Percentiles rank a stretch among this genome's conserved stretches.
Evolutionary conservation across 2,888 invertebrate genomes (phyloP).

Genomic region (Mayetiola destructor): DNA sequence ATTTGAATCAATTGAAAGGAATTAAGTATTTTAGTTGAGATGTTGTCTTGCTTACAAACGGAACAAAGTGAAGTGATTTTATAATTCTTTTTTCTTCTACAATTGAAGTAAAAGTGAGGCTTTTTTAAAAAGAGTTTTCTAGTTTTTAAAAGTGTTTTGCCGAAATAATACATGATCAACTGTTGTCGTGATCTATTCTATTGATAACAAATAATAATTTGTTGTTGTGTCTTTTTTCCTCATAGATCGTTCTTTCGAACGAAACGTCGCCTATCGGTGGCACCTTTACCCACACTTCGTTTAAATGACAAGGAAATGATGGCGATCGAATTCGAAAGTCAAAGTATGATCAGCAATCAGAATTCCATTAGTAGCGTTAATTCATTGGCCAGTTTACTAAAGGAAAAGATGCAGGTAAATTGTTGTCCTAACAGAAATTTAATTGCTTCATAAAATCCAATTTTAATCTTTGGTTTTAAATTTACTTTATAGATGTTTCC

Average conservation of each 20-base stretch:
- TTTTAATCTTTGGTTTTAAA: background rate
- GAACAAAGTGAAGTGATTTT: background rate
- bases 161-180: no score
- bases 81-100: background rate
- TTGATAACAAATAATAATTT: background rate
- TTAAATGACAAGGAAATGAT: constrained; percentile 41
- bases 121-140: background rate
- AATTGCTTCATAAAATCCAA: background rate
- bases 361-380: constrained; percentile 72
- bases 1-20: constrained; percentile 9
- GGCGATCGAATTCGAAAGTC: constrained; percentile 38
- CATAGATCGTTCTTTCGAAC: constrained; percentile 47
- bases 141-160: background rate
- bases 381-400: constrained; percentile 66
- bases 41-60: background rate
- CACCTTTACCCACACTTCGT: constrained; percentile 40
- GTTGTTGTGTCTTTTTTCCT: background rate
- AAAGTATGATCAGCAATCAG: constrained; percentile 35
- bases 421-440: background rate
- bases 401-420: constrained; percentile 64
- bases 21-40: background rate
- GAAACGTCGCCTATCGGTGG: constrained; percentile 49
- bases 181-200: background rate
- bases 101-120: background rate
- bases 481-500: constrained; percentile 54